phyloP scores from a whole-genome alignment of 2,888 invertebrate genomes.

The Neelides folsomi region DNA sequence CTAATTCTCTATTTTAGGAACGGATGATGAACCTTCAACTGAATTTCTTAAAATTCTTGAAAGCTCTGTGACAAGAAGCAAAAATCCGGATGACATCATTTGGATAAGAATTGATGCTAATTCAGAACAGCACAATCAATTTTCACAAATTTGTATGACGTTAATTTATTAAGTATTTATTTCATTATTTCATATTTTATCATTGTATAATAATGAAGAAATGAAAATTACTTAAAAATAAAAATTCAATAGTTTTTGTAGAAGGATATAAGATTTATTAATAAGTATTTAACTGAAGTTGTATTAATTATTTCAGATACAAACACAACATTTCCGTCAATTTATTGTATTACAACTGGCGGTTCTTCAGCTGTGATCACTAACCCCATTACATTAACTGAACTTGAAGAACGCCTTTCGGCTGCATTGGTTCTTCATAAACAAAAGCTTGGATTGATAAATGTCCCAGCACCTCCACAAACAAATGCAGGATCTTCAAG shows the following conservation, averaged over 20 bases:
- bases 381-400: constrained; percentile 47
- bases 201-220: no score
- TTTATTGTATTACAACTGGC: constrained; percentile 72
- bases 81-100: constrained; percentile 46
- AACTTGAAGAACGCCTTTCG: constrained; percentile 53
- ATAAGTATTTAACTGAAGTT: no score
- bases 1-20: constrained; percentile 44
- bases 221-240: no score
- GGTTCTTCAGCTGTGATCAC: constrained; percentile 71
- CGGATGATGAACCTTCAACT: constrained; percentile 54
- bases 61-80: constrained; percentile 4
- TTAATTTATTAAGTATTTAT: constrained; percentile 25
- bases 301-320: no score
- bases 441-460: constrained; percentile 15
- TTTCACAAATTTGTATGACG: constrained; percentile 38
- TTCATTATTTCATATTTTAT: neutral
- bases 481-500: neutral
- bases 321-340: constrained; percentile 46
- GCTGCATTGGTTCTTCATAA: constrained; percentile 47
- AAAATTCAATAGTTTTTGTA: no score
- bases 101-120: constrained; percentile 62
- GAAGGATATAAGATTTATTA: neutral
- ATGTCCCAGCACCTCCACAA: neutral
- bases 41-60: constrained; percentile 44
- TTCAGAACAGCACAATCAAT: constrained; percentile 51